Evolutionary conservation across 2,113 vertebrate species (phyloP).

Genomic region (Microtus ochrogaster): DNA sequence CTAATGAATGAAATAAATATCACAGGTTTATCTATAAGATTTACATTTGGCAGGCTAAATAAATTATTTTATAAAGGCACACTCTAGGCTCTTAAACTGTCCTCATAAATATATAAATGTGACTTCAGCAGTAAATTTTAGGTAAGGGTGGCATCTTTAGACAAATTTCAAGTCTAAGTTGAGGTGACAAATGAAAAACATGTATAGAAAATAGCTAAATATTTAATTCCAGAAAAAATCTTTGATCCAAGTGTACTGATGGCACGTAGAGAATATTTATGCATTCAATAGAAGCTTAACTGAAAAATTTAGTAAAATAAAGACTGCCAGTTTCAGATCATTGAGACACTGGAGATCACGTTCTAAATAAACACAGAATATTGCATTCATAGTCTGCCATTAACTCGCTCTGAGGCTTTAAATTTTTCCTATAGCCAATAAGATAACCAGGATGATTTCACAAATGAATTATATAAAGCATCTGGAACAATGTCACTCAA

Average conservation of each 20-base stretch:
- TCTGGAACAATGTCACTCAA: not conserved
- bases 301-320: not conserved
- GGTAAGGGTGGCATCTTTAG: not conserved
- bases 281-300: not conserved
- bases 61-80: not conserved
- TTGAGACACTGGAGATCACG: not conserved
- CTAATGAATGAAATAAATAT: not conserved
- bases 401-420: not conserved
- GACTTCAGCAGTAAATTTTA: not conserved
- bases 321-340: not conserved
- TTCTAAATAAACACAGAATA: not conserved
- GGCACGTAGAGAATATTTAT: not conserved
- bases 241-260: not conserved
- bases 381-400: not conserved
- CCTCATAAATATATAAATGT: not conserved
- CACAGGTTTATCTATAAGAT: not conserved
- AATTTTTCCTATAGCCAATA: not conserved
- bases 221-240: not conserved
- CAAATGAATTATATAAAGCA: constrained; percentile 28
- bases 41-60: constrained; percentile 34
- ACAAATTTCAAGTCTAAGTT: not conserved
- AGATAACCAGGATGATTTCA: not conserved
- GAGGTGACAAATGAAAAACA: not conserved
- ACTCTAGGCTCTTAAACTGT: not conserved
- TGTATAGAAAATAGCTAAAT: not conserved